A percentile compares a stretch with the other conserved stretches of the same genome.
These are phyloP conservation scores for Cataglyphis cursor DNA, from an alignment of 2,888 invertebrate species.

Conservation along the genomic window DNA sequence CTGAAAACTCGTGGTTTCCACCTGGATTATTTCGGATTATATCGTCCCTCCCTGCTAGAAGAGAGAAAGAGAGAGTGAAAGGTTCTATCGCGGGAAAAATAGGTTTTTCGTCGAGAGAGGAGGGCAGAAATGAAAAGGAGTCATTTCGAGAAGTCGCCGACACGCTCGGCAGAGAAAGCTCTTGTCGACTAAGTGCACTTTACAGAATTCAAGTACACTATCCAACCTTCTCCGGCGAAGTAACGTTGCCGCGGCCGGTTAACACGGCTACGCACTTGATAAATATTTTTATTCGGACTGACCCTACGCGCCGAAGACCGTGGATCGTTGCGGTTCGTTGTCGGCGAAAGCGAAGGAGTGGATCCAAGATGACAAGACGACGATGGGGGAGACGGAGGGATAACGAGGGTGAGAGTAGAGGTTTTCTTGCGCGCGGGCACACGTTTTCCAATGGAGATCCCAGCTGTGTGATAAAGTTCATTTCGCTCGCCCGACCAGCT, in stretches of 20 bases:
- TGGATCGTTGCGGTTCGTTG: constrained; percentile 53
- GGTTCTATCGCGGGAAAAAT: constrained; percentile 62
- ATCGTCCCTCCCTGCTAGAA: not conserved
- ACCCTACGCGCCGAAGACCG: constrained; percentile 35
- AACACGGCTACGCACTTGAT: constrained; percentile 41
- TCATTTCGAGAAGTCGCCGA: constrained; percentile 47
- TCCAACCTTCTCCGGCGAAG: constrained; percentile 32
- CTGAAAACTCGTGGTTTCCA: constrained; percentile 59
- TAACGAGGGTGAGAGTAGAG: constrained; percentile 55
- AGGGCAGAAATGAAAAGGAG: constrained; percentile 63
- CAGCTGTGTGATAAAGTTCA: constrained; percentile 81
- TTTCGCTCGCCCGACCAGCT: constrained; percentile 75
- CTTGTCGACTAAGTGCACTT: constrained; percentile 54
- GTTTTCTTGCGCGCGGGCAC: constrained; percentile 72
- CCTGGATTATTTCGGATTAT: constrained; percentile 24
- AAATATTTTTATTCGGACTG: constrained; percentile 53
- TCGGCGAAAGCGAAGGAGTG: constrained; percentile 50
- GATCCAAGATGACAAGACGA: constrained; percentile 12
- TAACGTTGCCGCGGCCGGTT: constrained; percentile 20
- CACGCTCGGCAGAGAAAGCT: constrained; percentile 44
- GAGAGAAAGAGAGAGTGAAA: constrained; percentile 23
- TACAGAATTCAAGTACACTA: constrained; percentile 51
- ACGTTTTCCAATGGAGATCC: constrained; percentile 80
- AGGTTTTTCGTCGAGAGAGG: constrained; percentile 55
- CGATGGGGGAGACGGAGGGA: not conserved